These are phyloP conservation scores for Tringa solitaria DNA, from an alignment of 2,113 vertebrate genomes.

Conservation along the genomic window DNA sequence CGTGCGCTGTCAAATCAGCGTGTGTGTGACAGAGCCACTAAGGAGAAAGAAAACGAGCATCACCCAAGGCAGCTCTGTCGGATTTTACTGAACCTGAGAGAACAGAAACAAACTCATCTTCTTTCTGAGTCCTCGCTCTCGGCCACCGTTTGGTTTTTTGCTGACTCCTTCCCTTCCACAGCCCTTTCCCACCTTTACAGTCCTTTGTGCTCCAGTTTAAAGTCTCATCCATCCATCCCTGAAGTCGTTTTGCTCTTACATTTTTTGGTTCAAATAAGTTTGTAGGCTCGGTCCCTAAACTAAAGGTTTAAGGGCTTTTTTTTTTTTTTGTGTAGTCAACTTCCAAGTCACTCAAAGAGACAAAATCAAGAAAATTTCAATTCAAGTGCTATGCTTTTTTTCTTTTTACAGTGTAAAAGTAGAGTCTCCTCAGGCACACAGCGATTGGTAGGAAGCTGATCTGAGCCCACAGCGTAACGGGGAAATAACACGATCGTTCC, in stretches of 20 bases:
- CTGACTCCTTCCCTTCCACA: not conserved
- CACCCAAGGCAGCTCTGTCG: not conserved
- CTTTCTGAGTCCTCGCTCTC: not conserved
- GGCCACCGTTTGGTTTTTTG: not conserved
- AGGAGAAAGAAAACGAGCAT: not conserved
- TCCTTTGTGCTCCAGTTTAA: not conserved
- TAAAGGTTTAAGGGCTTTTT: not conserved
- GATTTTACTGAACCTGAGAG: not conserved
- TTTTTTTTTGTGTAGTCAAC: not conserved
- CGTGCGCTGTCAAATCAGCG: not conserved
- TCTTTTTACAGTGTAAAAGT: not conserved
- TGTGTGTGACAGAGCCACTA: not conserved
- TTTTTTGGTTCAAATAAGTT: slow-evolving; percentile 19
- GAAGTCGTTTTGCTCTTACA: not conserved
- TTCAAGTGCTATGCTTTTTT: not conserved
- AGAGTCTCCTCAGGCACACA: not conserved
- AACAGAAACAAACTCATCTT: not conserved
- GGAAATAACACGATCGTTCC: not conserved
- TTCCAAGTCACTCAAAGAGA: not conserved
- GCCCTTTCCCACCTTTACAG: not conserved
- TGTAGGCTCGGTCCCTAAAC: not conserved
- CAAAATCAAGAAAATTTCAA: not conserved
- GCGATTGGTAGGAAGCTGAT: not conserved
- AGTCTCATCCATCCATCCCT: not conserved
- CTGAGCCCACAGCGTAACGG: not conserved